Conservation (phyloP, 2,113 vertebrate genomes). For the Pangasianodon gigas region DNA sequence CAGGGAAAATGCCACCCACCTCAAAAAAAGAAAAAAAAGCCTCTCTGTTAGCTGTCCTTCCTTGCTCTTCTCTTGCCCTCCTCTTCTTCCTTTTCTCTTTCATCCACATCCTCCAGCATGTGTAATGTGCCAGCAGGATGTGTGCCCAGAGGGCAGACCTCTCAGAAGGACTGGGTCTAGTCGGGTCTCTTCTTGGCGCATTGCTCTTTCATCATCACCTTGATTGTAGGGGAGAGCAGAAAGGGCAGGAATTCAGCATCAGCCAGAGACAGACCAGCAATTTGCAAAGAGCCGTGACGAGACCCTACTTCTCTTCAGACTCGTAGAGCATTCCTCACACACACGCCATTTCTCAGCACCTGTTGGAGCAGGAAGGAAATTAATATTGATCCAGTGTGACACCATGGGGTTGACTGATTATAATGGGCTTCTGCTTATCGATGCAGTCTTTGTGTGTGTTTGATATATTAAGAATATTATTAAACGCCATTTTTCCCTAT, state of each 20-base stretch:
- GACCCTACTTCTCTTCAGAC: background rate
- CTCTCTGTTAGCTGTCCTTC: conserved; percentile 40
- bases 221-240: conserved; percentile 31
- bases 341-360: background rate
- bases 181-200: conserved; percentile 49
- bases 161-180: conserved; percentile 22
- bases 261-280: background rate
- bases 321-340: background rate
- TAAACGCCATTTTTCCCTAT: conserved; percentile 29
- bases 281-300: background rate
- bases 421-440: conserved; percentile 11
- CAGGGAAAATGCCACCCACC: conserved; percentile 38
- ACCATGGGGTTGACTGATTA: conserved; percentile 14
- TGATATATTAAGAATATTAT: conserved; percentile 25
- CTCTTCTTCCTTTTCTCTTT: conserved; percentile 35
- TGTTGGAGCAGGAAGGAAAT: conserved; percentile 32
- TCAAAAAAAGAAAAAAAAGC: conserved; percentile 2
- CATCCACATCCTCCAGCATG: conserved; percentile 47
- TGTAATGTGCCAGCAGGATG: conserved; percentile 45
- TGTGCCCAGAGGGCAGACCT: conserved; percentile 45
- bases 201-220: conserved; percentile 62
- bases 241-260: background rate
- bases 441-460: conserved; percentile 5
- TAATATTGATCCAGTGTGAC: conserved; percentile 33
- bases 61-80: background rate